These are phyloP conservation scores for Thunnus albacares DNA, from an alignment of 2,797 vertebrate species.

Conservation along the genomic window DNA sequence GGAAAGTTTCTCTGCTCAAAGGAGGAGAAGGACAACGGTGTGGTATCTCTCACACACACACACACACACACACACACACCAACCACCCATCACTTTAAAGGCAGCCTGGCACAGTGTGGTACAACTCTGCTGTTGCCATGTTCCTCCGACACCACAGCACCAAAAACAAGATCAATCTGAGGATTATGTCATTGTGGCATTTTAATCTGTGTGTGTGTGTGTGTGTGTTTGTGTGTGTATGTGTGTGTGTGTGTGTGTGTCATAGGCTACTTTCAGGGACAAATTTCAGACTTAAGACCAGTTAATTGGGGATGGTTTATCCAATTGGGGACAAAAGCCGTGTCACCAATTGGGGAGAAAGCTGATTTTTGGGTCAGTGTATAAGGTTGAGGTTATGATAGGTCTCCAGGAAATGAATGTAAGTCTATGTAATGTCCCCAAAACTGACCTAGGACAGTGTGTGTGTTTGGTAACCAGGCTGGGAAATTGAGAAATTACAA, in stretches of 20 bases:
- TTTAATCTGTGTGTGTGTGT: constrained; percentile 54
- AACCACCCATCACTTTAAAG: constrained; percentile 11
- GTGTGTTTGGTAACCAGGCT: too few species aligned
- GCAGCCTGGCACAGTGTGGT: constrained; percentile 43
- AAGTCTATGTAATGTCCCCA: too few species aligned
- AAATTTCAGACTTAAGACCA: too few species aligned
- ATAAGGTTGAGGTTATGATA: too few species aligned
- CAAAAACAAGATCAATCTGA: constrained; percentile 47
- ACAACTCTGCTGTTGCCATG: constrained; percentile 28
- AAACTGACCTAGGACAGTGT: too few species aligned
- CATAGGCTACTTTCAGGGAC: too few species aligned
- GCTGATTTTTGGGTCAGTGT: too few species aligned
- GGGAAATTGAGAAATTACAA: too few species aligned
- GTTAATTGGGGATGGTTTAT: too few species aligned
- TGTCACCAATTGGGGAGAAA: too few species aligned
- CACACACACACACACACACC: neutral
- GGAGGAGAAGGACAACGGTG: constrained; percentile 2
- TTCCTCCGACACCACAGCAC: constrained; percentile 25
- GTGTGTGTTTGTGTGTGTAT: constrained; percentile 12
- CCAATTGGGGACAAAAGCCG: too few species aligned
- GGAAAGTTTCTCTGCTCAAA: constrained; percentile 18
- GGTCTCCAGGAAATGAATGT: too few species aligned
- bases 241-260: constrained; percentile 15
- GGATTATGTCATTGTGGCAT: constrained; percentile 66
- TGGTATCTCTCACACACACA: constrained; percentile 4